Evolutionary conservation across 2,113 vertebrate genomes (phyloP).

Genomic region (Pithys albifrons): DNA sequence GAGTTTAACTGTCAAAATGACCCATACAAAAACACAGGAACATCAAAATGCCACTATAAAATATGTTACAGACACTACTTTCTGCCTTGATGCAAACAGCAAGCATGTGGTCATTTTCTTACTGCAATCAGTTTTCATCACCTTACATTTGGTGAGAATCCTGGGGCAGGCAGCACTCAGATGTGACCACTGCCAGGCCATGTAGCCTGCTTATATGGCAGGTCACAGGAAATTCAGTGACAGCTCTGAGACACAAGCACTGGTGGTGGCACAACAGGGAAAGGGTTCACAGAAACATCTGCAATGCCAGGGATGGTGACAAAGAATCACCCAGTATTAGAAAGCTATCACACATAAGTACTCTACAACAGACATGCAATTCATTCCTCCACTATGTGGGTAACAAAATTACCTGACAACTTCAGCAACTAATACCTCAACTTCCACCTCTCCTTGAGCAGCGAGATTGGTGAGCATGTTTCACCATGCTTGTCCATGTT

Average conservation of each 20-base stretch:
- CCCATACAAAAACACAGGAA: not conserved
- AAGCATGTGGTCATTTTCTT: not conserved
- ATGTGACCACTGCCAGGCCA: not conserved
- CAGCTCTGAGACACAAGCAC: fast-evolving
- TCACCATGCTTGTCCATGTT: not conserved
- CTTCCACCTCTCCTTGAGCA: not conserved
- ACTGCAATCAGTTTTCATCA: not conserved
- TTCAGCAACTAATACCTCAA: not conserved
- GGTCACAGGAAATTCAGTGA: not conserved
- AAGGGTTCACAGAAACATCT: not conserved
- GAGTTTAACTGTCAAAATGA: not conserved
- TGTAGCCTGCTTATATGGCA: not conserved
- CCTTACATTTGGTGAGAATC: not conserved
- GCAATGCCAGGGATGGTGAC: not conserved
- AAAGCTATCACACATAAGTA: not conserved
- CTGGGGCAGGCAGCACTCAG: not conserved
- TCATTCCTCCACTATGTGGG: not conserved
- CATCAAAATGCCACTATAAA: not conserved
- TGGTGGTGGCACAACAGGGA: not conserved
- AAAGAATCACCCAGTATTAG: not conserved
- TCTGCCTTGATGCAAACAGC: not conserved
- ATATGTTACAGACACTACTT: not conserved
- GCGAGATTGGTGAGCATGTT: not conserved
- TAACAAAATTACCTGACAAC: not conserved
- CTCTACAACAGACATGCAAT: not conserved